phyloP scores from a whole-genome alignment of 2,888 invertebrate species.

The Eupithecia inturbata region DNA sequence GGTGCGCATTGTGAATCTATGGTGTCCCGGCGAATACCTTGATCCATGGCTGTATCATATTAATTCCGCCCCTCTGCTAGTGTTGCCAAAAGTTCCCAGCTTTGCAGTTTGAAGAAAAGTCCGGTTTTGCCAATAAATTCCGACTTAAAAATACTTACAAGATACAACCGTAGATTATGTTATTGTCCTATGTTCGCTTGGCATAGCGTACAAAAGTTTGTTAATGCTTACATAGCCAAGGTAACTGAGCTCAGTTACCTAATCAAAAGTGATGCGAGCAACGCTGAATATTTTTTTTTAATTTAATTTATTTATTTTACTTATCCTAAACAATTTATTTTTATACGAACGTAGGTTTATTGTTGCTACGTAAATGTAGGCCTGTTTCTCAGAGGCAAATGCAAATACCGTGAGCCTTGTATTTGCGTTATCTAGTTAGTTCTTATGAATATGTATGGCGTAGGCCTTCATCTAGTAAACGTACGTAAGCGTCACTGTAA shows the following conservation, averaged over 20 bases:
- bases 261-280: neutral
- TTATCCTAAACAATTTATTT: too few species aligned
- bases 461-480: neutral
- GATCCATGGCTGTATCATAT: slow-evolving; percentile 41
- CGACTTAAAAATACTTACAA: neutral
- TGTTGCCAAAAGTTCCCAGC: slow-evolving; percentile 15
- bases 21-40: too few species aligned
- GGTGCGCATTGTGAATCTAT: too few species aligned
- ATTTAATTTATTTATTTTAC: too few species aligned
- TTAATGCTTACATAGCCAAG: too few species aligned
- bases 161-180: neutral
- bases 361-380: neutral
- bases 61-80: slow-evolving; percentile 25
- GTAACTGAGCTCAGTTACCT: too few species aligned
- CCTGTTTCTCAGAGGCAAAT: slow-evolving; percentile 1
- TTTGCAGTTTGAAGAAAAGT: neutral
- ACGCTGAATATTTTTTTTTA: too few species aligned
- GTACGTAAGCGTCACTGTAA: neutral
- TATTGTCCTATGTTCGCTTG: neutral
- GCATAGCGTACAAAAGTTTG: too few species aligned
- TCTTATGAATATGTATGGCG: slow-evolving; percentile 5
- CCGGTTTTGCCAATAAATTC: neutral
- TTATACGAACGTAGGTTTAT: neutral
- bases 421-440: slow-evolving; percentile 3
- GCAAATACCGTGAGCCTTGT: neutral